Percentiles rank a stretch among this genome's conserved stretches.
phyloP scores from a whole-genome alignment of 2,888 invertebrate species.

The Eupithecia exiguata region DNA sequence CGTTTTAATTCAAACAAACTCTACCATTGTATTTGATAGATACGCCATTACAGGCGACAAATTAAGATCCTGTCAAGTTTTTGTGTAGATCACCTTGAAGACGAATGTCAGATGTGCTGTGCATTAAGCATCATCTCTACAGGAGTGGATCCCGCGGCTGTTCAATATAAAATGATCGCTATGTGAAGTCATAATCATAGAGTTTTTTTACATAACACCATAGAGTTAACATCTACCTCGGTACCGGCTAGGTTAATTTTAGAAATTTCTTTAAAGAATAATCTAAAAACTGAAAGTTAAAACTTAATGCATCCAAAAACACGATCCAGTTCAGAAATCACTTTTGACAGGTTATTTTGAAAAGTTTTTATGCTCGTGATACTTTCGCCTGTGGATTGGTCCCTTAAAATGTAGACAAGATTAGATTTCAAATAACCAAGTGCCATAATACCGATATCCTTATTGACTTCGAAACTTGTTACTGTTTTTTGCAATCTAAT shows the following conservation, averaged over 20 bases:
- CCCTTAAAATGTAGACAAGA: conserved; percentile 15
- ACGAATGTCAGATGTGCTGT: conserved; percentile 4
- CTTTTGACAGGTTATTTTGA: neutral
- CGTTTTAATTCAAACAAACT: neutral
- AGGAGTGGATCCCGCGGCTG: neutral
- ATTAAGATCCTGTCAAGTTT: conserved; percentile 18
- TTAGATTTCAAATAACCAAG: conserved; percentile 18
- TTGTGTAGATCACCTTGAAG: conserved; percentile 37
- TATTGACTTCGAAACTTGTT: neutral
- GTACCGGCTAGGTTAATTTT: neutral
- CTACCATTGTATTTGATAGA: neutral
- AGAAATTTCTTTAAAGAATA: neutral
- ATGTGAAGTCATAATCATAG: neutral
- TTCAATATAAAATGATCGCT: neutral
- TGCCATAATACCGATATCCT: conserved; percentile 25
- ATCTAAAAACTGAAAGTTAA: neutral
- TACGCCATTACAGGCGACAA: neutral
- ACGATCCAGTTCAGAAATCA: neutral
- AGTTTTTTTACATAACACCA: neutral
- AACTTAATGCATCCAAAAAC: neutral
- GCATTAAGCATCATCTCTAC: neutral
- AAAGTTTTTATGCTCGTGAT: neutral
- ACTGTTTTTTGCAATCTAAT: neutral
- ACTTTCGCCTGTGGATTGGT: neutral
- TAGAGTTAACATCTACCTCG: neutral